A percentile compares a stretch with the other conserved stretches of the same genome.
Evolutionary conservation across 92 coral and sea anemone species (phyloP).

Genomic region (Epizoanthus ramosus): DNA sequence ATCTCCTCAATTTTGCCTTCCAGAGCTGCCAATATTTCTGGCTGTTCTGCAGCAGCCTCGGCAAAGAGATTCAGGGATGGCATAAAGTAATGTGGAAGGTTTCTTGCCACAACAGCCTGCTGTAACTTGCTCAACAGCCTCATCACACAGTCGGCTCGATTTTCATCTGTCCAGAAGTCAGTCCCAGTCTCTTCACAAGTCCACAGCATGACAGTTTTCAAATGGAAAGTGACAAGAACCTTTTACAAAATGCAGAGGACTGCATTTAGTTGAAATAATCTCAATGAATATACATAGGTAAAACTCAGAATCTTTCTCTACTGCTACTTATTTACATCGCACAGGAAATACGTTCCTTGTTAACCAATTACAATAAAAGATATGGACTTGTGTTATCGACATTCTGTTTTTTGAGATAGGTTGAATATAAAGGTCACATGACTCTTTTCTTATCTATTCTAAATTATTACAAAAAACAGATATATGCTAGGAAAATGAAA

Average conservation of each 20-base stretch:
- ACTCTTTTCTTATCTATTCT: too few relatives aligned
- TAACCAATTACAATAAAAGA: too few relatives aligned
- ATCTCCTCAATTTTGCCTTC: constrained; percentile 56
- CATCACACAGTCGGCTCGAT: constrained; percentile 71
- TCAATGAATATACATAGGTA: too few relatives aligned
- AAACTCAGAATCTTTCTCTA: background rate
- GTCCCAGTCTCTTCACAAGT: constrained; percentile 58
- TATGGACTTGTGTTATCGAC: too few relatives aligned
- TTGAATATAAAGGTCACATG: too few relatives aligned
- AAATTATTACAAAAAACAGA: too few relatives aligned
- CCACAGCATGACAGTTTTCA: constrained; percentile 74
- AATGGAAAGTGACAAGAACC: constrained; percentile 61
- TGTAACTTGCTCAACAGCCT: constrained; percentile 62
- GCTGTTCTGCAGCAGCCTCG: constrained; percentile 48
- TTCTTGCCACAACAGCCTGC: constrained; percentile 49
- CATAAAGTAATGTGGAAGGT: constrained; percentile 68
- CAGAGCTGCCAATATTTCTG: constrained; percentile 48
- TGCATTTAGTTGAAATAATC: background rate
- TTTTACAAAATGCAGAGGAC: background rate
- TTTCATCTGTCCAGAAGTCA: constrained; percentile 63
- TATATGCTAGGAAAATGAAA: too few relatives aligned
- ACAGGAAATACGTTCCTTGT: too few relatives aligned
- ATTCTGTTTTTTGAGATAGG: too few relatives aligned
- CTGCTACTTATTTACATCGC: background rate
- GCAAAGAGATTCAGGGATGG: constrained; percentile 67